Percentiles rank a stretch among this genome's conserved stretches.
Conservation (phyloP, 2,888 invertebrate species). For the Rotaria macrura region DNA sequence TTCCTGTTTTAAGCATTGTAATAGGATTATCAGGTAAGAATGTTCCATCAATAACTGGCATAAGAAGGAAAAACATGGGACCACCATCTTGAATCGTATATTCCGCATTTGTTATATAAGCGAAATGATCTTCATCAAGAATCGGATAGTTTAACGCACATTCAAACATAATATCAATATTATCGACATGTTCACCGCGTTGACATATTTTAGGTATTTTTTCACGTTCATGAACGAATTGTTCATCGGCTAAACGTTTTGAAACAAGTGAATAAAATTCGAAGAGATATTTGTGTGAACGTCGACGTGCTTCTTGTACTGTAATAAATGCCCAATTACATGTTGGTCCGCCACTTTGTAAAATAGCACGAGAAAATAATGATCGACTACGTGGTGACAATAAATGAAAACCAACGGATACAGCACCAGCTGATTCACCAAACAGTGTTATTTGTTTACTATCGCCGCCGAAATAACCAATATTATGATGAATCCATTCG, state of each 20-base stretch:
- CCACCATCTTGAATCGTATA: conserved; percentile 7
- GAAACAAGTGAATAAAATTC: conserved; percentile 10
- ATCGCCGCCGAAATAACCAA: conserved; percentile 58
- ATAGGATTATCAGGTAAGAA: conserved; percentile 76
- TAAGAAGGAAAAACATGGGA: conserved; percentile 56
- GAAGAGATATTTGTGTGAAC: neutral
- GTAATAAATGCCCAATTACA: conserved; percentile 68
- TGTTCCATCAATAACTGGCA: conserved; percentile 77
- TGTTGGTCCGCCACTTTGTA: conserved; percentile 82
- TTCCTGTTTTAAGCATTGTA: conserved; percentile 69
- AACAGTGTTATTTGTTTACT: conserved; percentile 82
- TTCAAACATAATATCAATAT: neutral
- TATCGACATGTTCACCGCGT: neutral
- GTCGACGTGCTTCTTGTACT: conserved; percentile 14
- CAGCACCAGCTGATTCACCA: conserved; percentile 88
- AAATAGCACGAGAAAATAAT: conserved; percentile 66
- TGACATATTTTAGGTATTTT: neutral
- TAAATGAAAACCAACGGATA: conserved; percentile 65
- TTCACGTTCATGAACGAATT: neutral
- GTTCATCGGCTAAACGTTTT: neutral
- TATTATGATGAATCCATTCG: conserved; percentile 49
- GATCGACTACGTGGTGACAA: conserved; percentile 78
- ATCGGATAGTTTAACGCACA: neutral
- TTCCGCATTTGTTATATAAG: conserved; percentile 4
- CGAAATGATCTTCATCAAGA: neutral